phyloP scores from a whole-genome alignment of 2,797 vertebrate species.

The Echeneis naucrates region DNA sequence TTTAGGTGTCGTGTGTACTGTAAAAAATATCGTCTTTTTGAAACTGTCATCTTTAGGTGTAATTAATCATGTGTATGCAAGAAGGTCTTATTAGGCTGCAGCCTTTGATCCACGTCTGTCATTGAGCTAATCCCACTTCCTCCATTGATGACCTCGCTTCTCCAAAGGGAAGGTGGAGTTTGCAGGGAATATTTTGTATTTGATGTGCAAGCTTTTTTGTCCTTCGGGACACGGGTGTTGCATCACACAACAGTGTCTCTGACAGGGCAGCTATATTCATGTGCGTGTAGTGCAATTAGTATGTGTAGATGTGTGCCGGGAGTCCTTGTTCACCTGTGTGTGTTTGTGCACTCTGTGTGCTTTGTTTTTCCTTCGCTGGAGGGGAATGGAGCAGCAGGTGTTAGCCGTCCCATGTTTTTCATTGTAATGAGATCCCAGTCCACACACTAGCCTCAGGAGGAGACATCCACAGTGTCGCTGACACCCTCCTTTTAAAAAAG shows the following conservation, averaged over 20 bases:
- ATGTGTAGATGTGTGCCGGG: slow-evolving; percentile 23
- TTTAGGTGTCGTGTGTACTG: neutral
- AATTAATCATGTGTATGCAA: slow-evolving; percentile 49
- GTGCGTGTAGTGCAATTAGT: slow-evolving; percentile 44
- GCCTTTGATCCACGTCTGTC: slow-evolving; percentile 63
- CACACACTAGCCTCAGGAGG: slow-evolving; percentile 56
- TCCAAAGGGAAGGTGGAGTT: slow-evolving; percentile 28
- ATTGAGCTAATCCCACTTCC: slow-evolving; percentile 61
- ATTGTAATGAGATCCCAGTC: slow-evolving; percentile 77
- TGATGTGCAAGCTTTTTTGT: slow-evolving; percentile 8
- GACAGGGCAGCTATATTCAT: slow-evolving; percentile 6
- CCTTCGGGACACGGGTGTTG: slow-evolving; percentile 50
- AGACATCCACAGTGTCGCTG: slow-evolving; percentile 40
- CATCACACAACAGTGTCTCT: slow-evolving; percentile 43
- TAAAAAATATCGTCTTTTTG: slow-evolving; percentile 12
- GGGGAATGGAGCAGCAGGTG: slow-evolving; percentile 73
- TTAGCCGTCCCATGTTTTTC: slow-evolving; percentile 64
- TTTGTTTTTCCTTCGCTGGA: slow-evolving; percentile 52
- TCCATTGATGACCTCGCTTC: slow-evolving; percentile 52
- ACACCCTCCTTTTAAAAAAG: slow-evolving; percentile 32
- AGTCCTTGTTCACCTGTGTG: slow-evolving; percentile 49
- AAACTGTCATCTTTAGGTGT: slow-evolving; percentile 33
- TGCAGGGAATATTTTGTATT: slow-evolving; percentile 34
- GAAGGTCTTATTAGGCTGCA: slow-evolving; percentile 53
- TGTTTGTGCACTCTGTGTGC: slow-evolving; percentile 45